Conservation (phyloP, 2,113 vertebrate genomes). For the Cygnus buccinator region DNA sequence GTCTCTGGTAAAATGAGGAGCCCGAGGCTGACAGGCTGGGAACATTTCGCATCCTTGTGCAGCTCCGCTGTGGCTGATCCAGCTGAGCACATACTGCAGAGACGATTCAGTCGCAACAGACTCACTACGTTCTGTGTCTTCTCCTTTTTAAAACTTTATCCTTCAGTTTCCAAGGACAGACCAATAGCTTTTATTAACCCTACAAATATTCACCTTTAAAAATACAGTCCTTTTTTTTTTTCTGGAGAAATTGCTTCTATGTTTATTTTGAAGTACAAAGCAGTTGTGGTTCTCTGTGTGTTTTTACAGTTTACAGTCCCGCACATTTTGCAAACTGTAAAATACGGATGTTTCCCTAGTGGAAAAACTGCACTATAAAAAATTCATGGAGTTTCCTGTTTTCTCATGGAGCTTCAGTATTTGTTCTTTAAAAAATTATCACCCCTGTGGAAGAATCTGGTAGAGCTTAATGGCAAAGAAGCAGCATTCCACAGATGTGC, state of each 20-base stretch:
- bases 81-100: conserved; percentile 3
- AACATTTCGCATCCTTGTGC: background rate
- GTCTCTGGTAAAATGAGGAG: background rate
- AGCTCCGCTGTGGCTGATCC: background rate
- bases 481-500: background rate
- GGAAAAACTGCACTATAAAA: conserved; percentile 66
- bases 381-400: conserved; percentile 61
- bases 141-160: conserved; percentile 45
- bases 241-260: conserved; percentile 59
- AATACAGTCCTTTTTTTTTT: conserved; percentile 14
- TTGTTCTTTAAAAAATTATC: conserved; percentile 31
- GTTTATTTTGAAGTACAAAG: conserved; percentile 68
- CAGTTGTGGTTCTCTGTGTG: conserved; percentile 34
- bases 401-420: conserved; percentile 42
- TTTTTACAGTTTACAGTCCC: conserved; percentile 62
- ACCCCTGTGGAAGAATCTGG: conserved; percentile 18
- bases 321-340: conserved; percentile 64
- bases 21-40: background rate
- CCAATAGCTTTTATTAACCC: conserved; percentile 27
- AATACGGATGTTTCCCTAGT: conserved; percentile 54
- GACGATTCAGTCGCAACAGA: background rate
- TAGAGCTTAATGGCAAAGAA: conserved; percentile 13
- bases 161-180: background rate
- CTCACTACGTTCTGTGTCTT: conserved; percentile 30
- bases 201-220: conserved; percentile 59